Conservation (phyloP, 2,113 vertebrate genomes). For the Eulemur rufifrons region DNA sequence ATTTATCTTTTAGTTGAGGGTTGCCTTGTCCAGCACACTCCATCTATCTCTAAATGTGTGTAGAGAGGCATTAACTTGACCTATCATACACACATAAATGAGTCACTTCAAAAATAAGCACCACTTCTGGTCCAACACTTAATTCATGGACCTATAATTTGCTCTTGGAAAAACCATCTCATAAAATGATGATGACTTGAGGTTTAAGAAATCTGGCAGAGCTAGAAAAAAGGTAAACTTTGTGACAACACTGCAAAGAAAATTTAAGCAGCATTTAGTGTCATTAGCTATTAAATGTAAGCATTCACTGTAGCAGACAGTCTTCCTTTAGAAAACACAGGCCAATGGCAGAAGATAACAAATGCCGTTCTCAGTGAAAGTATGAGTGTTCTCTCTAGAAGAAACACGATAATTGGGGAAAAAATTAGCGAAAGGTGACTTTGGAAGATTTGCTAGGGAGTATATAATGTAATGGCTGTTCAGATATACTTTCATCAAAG, state of each 20-base stretch:
- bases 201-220: slow-evolving; percentile 38
- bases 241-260: slow-evolving; percentile 75
- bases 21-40: not conserved
- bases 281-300: slow-evolving; percentile 77
- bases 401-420: slow-evolving; percentile 83
- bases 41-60: not conserved
- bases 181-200: slow-evolving; percentile 52
- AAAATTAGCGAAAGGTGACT: slow-evolving; percentile 83
- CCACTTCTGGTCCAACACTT: slow-evolving; percentile 30
- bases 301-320: slow-evolving; percentile 78
- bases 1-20: not conserved
- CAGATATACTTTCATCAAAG: slow-evolving; percentile 70
- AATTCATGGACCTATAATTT: slow-evolving; percentile 63
- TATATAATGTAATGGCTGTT: slow-evolving; percentile 73
- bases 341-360: slow-evolving; percentile 78
- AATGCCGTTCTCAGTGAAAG: slow-evolving; percentile 76
- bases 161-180: slow-evolving; percentile 56
- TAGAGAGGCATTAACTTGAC: not conserved
- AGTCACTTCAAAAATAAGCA: slow-evolving; percentile 51
- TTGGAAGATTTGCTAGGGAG: slow-evolving; percentile 66
- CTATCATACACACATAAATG: not conserved
- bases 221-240: slow-evolving; percentile 68
- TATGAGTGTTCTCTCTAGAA: slow-evolving; percentile 78
- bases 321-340: slow-evolving; percentile 59
- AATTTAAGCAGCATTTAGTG: slow-evolving; percentile 78